Evolutionary conservation across 2,888 invertebrate genomes (phyloP).

Genomic region (Zygaena filipendulae): DNA sequence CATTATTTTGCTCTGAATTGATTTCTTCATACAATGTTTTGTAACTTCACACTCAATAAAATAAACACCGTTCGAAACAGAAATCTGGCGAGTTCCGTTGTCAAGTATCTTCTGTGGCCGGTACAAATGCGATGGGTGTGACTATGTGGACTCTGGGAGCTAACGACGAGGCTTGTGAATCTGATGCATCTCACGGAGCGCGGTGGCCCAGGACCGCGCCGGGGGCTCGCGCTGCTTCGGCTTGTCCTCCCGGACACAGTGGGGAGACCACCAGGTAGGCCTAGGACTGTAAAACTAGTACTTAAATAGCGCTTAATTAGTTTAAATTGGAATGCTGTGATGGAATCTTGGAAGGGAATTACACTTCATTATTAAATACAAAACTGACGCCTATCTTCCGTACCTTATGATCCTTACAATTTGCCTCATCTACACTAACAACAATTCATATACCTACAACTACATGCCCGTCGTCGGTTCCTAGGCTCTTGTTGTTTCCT

Average conservation of each 20-base stretch:
- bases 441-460: no score
- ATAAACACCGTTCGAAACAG: slow-evolving; percentile 37
- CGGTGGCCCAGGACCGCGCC: slow-evolving; percentile 76
- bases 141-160: slow-evolving; percentile 74
- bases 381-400: no score
- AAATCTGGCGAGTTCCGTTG: slow-evolving; percentile 84
- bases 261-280: slow-evolving; percentile 54
- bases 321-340: no score
- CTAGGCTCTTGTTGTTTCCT: no score
- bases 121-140: slow-evolving; percentile 62
- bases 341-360: no score
- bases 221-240: slow-evolving; percentile 71
- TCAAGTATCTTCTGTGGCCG: slow-evolving; percentile 69
- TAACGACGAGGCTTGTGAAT: slow-evolving; percentile 57
- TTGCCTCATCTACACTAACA: no score
- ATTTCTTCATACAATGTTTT: no score
- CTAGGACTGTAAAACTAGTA: background rate
- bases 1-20: no score
- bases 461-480: no score
- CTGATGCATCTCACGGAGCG: slow-evolving; percentile 66
- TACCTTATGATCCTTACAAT: no score
- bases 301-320: background rate
- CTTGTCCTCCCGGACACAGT: slow-evolving; percentile 63
- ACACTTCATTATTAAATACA: no score
- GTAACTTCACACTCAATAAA: no score